Percentiles rank a stretch among this genome's conserved stretches.
These are phyloP conservation scores for Brachionus rubens DNA, from an alignment of 1,140 invertebrate genomes.

Conservation along the genomic window DNA sequence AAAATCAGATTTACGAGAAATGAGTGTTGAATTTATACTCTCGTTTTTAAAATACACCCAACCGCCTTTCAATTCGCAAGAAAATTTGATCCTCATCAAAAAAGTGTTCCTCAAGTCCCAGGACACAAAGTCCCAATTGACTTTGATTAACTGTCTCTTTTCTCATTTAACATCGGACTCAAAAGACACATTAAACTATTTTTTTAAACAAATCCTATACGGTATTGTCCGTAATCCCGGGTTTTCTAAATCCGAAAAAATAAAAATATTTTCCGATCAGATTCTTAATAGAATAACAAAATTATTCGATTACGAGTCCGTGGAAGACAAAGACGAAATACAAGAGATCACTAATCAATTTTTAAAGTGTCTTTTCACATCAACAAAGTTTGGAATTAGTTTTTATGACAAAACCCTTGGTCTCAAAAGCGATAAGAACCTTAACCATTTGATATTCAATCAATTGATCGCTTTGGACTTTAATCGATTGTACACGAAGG, in stretches of 20 bases:
- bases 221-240: not conserved
- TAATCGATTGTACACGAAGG: not conserved
- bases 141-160: conserved; percentile 16
- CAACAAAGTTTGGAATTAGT: conserved; percentile 7
- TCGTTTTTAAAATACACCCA: conserved; percentile 23
- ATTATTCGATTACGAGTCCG: not conserved
- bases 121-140: not conserved
- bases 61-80: not conserved
- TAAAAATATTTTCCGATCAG: conserved; percentile 11
- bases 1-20: conserved; percentile 36
- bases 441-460: conserved; percentile 40
- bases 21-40: conserved; percentile 4
- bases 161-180: not conserved
- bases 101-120: not conserved
- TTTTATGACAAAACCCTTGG: conserved; percentile 22
- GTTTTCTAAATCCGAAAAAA: conserved; percentile 32
- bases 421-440: conserved; percentile 5
- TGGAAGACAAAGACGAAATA: not conserved
- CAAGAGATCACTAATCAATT: conserved; percentile 10
- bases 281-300: conserved; percentile 3
- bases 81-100: not conserved
- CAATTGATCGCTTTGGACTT: not conserved
- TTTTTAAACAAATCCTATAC: not conserved
- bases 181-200: not conserved
- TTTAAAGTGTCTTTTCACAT: conserved; percentile 18